These are phyloP conservation scores for Teleogryllus occipitalis DNA, from an alignment of 1,140 invertebrate species.

Conservation along the genomic window DNA sequence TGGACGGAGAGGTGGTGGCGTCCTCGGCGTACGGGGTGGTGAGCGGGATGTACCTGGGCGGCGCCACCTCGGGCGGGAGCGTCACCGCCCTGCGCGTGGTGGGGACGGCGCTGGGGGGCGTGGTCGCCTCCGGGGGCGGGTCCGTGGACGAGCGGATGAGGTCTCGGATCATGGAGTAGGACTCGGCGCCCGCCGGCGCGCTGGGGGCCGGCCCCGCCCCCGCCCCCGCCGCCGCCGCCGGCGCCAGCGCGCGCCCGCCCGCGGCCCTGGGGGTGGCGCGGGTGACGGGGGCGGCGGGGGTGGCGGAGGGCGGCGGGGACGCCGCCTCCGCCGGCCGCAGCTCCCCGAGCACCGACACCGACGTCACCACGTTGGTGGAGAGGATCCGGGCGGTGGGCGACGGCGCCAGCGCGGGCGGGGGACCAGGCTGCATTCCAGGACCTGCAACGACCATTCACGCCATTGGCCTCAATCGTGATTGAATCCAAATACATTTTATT, in stretches of 20 bases:
- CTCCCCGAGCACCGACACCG: background rate
- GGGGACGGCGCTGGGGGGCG: too few relatives aligned
- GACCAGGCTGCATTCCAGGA: too few relatives aligned
- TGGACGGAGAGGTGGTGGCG: too few relatives aligned
- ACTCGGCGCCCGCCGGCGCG: background rate
- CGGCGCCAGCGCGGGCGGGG: background rate
- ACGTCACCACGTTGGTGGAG: background rate
- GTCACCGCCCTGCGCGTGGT: background rate
- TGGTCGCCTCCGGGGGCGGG: too few relatives aligned
- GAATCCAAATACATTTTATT: too few relatives aligned
- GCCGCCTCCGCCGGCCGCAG: too few relatives aligned
- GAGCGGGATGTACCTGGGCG: background rate
- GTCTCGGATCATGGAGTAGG: background rate
- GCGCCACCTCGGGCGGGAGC: background rate
- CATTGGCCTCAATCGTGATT: too few relatives aligned
- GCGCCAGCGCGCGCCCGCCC: too few relatives aligned
- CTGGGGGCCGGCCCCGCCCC: background rate
- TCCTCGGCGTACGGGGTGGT: background rate
- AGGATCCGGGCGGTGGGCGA: background rate
- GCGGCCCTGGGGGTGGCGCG: background rate
- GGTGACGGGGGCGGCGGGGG: too few relatives aligned
- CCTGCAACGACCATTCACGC: too few relatives aligned
- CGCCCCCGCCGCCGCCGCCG: too few relatives aligned
- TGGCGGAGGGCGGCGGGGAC: too few relatives aligned
- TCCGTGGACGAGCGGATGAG: background rate